Conservation (phyloP, 2,888 invertebrate genomes). For the Eurytoma adleriae region DNA sequence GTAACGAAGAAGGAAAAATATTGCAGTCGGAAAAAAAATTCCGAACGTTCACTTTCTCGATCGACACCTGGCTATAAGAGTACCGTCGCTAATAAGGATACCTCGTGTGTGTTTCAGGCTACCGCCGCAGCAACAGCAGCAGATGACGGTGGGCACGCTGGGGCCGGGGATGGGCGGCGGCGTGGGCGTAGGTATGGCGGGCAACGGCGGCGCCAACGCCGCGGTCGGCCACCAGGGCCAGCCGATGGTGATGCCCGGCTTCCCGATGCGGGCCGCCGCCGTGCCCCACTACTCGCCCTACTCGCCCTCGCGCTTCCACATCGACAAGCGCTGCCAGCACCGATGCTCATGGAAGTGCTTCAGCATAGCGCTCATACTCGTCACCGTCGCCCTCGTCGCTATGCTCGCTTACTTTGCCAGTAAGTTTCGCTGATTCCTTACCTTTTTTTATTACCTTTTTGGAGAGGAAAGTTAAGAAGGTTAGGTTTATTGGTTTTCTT, state of each 20-base stretch:
- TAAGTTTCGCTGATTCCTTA: conserved; percentile 77
- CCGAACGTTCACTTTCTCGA: no score
- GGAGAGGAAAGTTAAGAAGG: no score
- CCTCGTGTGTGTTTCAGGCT: conserved; percentile 74
- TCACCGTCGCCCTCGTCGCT: conserved; percentile 92
- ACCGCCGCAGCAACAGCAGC: conserved; percentile 74
- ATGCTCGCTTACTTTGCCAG: conserved; percentile 97
- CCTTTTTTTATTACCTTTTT: neutral
- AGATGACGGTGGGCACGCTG: conserved; percentile 76
- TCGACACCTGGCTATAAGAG: no score
- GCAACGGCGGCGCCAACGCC: conserved; percentile 74
- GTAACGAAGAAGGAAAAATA: no score
- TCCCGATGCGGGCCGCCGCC: conserved; percentile 85
- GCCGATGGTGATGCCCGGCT: conserved; percentile 91
- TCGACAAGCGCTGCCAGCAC: conserved; percentile 95
- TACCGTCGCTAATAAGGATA: neutral
- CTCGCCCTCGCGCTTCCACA: conserved; percentile 95
- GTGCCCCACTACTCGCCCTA: conserved; percentile 92
- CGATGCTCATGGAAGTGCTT: conserved; percentile 98
- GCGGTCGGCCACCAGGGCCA: conserved; percentile 81
- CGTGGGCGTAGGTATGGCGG: conserved; percentile 69
- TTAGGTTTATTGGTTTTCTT: no score
- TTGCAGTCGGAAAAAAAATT: no score
- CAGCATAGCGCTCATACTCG: conserved; percentile 93
- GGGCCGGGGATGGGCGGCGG: conserved; percentile 77